Evolutionary conservation across 2,113 vertebrate genomes (phyloP).

Genomic region (Cercopithecus mona): DNA sequence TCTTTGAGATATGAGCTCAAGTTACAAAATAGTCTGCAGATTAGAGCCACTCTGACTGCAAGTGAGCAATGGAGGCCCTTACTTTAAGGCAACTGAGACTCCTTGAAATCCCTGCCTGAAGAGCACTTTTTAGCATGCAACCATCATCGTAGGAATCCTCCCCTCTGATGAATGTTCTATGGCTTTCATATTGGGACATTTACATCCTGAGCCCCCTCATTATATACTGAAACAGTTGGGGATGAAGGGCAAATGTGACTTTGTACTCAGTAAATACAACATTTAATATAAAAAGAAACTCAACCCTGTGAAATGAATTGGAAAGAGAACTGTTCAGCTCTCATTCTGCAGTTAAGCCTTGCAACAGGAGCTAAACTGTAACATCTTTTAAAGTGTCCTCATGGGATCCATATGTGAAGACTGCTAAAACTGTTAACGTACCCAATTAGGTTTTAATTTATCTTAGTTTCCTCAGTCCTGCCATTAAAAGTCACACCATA

Average conservation of each 20-base stretch:
- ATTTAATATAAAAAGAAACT: not conserved
- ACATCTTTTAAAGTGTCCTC: constrained; percentile 86
- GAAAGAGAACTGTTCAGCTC: constrained; percentile 75
- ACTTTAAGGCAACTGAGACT: not conserved
- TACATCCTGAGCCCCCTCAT: not conserved
- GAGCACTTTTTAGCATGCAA: not conserved
- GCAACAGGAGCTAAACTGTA: constrained; percentile 91
- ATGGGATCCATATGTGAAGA: constrained; percentile 86
- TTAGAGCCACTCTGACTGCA: not conserved
- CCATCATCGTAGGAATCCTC: not conserved
- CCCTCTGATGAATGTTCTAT: not conserved
- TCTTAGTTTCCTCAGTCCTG: constrained; percentile 85
- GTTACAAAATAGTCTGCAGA: not conserved
- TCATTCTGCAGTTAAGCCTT: constrained; percentile 78
- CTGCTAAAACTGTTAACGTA: constrained; percentile 90
- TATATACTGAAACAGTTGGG: not conserved
- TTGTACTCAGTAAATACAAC: not conserved
- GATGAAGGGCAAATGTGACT: not conserved
- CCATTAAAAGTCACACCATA: constrained; percentile 82
- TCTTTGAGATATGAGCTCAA: not conserved
- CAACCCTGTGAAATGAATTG: constrained; percentile 11
- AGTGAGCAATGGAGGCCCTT: not conserved
- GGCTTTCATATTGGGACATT: not conserved
- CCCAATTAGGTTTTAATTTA: constrained; percentile 92
- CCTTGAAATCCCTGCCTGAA: not conserved